These are phyloP conservation scores for Ploceus nigricollis DNA, from an alignment of 2,113 vertebrate genomes.

Conservation along the genomic window DNA sequence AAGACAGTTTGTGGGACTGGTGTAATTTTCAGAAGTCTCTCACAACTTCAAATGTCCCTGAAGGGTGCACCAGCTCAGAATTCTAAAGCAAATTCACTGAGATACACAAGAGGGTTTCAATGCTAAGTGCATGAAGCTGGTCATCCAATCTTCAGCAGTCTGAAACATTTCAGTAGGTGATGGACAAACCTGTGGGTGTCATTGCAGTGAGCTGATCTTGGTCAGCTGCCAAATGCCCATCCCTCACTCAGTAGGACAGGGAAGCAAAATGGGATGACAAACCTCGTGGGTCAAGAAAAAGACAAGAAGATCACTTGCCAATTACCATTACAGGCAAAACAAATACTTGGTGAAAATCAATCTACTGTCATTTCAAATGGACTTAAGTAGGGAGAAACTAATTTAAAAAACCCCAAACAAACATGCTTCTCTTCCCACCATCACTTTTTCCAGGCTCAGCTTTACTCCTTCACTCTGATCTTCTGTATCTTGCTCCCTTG, in stretches of 20 bases:
- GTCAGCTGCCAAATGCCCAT: rapidly evolving
- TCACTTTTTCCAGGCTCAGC: not conserved
- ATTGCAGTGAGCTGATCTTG: too few species aligned
- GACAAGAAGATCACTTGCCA: not conserved
- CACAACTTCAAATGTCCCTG: not conserved
- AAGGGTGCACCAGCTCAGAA: not conserved
- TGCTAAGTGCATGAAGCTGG: not conserved
- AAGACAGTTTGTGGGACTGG: not conserved
- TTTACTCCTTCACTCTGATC: not conserved
- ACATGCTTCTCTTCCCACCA: not conserved
- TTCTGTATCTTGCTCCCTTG: rapidly evolving
- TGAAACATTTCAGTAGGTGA: not conserved
- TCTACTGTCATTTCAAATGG: not conserved
- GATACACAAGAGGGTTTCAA: not conserved
- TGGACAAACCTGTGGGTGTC: not conserved
- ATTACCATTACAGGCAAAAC: not conserved
- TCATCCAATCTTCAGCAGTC: not conserved
- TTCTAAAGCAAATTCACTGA: not conserved
- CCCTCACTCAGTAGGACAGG: not conserved
- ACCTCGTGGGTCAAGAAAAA: not conserved
- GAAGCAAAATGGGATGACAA: not conserved
- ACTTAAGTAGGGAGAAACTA: not conserved
- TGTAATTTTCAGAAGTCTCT: not conserved
- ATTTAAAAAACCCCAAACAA: not conserved
- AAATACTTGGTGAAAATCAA: not conserved